Evolutionary conservation across 2,888 invertebrate species (phyloP).

Genomic region (Eumerus sabulonum): DNA sequence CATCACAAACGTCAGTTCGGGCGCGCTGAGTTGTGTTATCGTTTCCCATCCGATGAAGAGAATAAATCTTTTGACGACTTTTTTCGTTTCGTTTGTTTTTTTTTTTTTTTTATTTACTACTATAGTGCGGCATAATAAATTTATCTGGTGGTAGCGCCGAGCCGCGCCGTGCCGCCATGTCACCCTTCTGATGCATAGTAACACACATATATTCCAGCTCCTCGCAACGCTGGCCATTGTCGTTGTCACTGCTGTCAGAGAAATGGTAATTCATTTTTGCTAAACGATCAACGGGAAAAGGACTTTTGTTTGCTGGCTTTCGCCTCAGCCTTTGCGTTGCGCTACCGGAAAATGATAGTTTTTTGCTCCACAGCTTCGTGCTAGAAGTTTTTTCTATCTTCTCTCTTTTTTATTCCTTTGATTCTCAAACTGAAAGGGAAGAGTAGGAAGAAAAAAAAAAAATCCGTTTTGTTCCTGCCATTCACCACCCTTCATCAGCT

Average conservation of each 20-base stretch:
- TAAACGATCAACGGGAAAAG: conserved; percentile 57
- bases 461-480: conserved; percentile 29
- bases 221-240: background rate
- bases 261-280: conserved; percentile 65
- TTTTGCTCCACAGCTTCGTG: conserved; percentile 2
- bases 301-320: conserved; percentile 52
- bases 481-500: conserved; percentile 20
- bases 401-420: background rate
- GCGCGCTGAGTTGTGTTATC: conserved; percentile 23
- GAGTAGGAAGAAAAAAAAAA: conserved; percentile 2
- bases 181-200: conserved; percentile 38
- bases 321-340: background rate
- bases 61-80: conserved; percentile 37
- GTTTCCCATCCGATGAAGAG: conserved; percentile 19
- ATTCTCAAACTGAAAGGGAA: conserved; percentile 3
- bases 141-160: conserved; percentile 16
- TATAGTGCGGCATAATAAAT: conserved; percentile 21
- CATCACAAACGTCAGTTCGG: too few relatives aligned
- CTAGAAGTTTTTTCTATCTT: background rate
- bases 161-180: conserved; percentile 24
- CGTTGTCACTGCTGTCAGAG: conserved; percentile 33
- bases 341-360: conserved; percentile 36
- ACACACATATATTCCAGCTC: conserved; percentile 8
- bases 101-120: conserved; percentile 13
- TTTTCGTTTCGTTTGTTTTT: conserved; percentile 5